Evolutionary conservation across 2,113 vertebrate species (phyloP).

Genomic region (Chrysemys picta): DNA sequence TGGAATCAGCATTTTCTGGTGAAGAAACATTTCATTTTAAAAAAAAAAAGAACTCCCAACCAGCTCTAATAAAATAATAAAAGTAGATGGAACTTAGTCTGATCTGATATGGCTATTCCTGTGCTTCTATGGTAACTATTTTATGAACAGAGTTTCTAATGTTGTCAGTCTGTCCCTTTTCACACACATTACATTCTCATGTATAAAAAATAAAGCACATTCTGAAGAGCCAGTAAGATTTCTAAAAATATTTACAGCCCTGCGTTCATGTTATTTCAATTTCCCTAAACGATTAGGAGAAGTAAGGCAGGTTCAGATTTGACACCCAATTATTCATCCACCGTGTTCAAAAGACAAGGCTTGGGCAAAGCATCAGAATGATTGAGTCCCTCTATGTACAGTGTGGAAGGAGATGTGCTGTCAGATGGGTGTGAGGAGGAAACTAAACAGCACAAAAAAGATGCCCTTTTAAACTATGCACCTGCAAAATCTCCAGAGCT

Average conservation of each 20-base stretch:
- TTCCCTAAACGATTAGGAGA: neutral
- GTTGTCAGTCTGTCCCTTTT: neutral
- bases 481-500: neutral
- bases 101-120: neutral
- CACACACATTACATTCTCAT: neutral
- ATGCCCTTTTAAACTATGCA: neutral
- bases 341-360: neutral
- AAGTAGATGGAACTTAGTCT: neutral
- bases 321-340: neutral
- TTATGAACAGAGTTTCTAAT: neutral
- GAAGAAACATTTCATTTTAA: neutral
- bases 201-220: neutral
- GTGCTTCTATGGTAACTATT: neutral
- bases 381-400: neutral
- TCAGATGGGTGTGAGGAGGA: neutral
- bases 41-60: neutral
- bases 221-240: neutral
- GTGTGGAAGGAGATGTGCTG: neutral
- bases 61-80: neutral
- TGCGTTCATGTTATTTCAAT: neutral
- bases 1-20: neutral
- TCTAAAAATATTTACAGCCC: neutral
- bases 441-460: conserved; percentile 11
- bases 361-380: neutral
- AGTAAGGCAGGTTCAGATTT: neutral